Base-by-base conservation (phyloP, 2,113 vertebrate species). In the Cyanoramphus novaezelandiae region DNA sequence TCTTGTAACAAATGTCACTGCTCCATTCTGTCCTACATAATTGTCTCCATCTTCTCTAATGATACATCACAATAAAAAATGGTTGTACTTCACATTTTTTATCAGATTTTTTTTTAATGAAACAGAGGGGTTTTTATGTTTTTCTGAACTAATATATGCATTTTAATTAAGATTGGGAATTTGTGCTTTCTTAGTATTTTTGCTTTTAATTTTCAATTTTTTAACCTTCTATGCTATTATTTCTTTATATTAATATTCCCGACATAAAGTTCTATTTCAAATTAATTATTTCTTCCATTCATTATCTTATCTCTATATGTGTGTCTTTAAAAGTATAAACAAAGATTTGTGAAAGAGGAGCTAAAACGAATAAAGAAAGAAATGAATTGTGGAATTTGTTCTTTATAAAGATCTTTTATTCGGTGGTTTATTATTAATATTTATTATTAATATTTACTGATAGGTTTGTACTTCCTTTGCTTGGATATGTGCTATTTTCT, bases 311-410 rank as follows among this genome's bases (percentile, higher is more conserved):
- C 15, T 47, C 35, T 68, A 1, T 78, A 17, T 19, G 9, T 35
- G 8, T 35, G 7, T 28, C 37, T 86, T 62, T 43, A 67, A 65
- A 81, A 20, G 4, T 24, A 7, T 33, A 88, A 74, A 63, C 53
- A 86, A 60, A 88, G 88, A 91, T 15, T 46, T 4, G 46, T 33
- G 28, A 19, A 46, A 43, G 15, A 70, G 74, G 86, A 83, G 11
- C 4, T 28, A 62, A 67, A 82, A 25, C 1, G 4, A 55, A 21
- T 11, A 53, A 52, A n/a, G 43, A 74, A 52, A 50, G 8, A 50
- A 65, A 37, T 18, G 0, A 53, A 44, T 67, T 31, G 12, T 25
- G 0, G 0, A 33, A 47, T 85, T 82, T 82, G 2, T 7, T 64
- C 82, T 67, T 85, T 70, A 41, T 65, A 0, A 33, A 15, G 43